A percentile compares a stretch with the other conserved stretches of the same genome.
Conservation (phyloP, 2,888 invertebrate species). For the Lasioglossum oenotherae region DNA sequence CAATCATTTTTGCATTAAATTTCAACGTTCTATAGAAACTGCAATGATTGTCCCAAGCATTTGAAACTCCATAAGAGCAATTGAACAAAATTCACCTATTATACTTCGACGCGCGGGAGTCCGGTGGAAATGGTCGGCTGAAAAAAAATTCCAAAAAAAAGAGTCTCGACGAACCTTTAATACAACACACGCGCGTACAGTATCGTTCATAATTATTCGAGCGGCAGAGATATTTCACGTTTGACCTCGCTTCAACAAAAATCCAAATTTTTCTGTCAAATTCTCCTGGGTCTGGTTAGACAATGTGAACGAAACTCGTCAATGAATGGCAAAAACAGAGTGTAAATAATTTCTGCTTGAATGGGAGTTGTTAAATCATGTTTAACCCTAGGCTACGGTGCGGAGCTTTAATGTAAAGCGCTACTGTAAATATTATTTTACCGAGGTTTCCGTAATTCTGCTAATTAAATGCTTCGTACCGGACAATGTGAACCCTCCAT, state of each 20-base stretch:
- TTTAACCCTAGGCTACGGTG: no score
- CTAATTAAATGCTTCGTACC: background rate
- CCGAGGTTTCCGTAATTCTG: background rate
- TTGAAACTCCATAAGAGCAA: background rate
- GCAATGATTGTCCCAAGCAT: background rate
- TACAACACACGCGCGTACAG: conserved; percentile 3
- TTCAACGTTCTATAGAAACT: background rate
- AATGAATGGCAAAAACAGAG: background rate
- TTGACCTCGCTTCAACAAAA: no score
- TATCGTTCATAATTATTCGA: background rate
- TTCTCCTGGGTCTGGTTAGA: no score
- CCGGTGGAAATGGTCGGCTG: background rate
- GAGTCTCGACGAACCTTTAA: conserved; percentile 20
- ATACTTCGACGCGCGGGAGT: background rate
- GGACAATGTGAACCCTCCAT: background rate
- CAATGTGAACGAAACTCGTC: background rate
- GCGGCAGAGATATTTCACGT: background rate
- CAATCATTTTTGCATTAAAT: conserved; percentile 6
- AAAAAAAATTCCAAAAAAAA: conserved; percentile 16
- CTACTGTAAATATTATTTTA: background rate
- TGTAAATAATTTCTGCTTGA: no score
- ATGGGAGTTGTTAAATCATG: no score
- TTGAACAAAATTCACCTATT: background rate
- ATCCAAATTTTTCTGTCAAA: no score
- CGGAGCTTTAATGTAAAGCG: no score